Conservation (phyloP, 53 echinoderm and acorn worm species). For the Astropecten irregularis region DNA sequence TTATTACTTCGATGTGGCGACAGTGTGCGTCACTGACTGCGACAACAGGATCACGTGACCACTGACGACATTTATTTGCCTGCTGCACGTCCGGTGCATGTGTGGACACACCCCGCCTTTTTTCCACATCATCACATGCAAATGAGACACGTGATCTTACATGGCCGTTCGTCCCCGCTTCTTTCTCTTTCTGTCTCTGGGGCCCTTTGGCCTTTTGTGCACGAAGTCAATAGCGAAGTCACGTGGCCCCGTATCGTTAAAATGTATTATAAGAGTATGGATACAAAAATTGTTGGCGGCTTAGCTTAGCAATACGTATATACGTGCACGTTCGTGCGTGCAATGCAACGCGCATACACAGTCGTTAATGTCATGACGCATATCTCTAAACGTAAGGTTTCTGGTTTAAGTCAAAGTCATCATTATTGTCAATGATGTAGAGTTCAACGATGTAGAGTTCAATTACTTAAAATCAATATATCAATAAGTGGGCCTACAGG, state of each 20-base stretch:
- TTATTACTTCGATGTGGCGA: too few relatives aligned
- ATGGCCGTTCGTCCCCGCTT: slow-evolving; percentile 36
- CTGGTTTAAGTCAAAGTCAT: too few relatives aligned
- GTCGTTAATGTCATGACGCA: background rate
- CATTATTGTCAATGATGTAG: too few relatives aligned
- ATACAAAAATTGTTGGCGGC: background rate
- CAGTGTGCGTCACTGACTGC: slow-evolving; percentile 14
- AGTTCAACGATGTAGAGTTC: too few relatives aligned
- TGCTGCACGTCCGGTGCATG: background rate
- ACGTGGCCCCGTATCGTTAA: slow-evolving; percentile 25
- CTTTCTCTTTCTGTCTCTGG: slow-evolving; percentile 2
- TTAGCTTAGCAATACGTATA: too few relatives aligned
- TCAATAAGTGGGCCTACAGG: too few relatives aligned
- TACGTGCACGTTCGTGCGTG: too few relatives aligned
- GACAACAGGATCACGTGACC: slow-evolving; percentile 46
- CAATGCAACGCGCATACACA: background rate
- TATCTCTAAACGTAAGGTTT: background rate
- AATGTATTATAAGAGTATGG: slow-evolving; percentile 33
- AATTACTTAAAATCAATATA: too few relatives aligned
- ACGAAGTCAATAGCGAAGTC: slow-evolving; percentile 44
- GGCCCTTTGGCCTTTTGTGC: slow-evolving; percentile 58
- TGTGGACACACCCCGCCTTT: slow-evolving; percentile 48
- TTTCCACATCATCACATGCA: slow-evolving; percentile 50
- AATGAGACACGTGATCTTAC: slow-evolving; percentile 44
- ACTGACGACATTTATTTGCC: slow-evolving; percentile 22